phyloP scores from a whole-genome alignment of 2,797 vertebrate species.

The Rachycentron canadum region DNA sequence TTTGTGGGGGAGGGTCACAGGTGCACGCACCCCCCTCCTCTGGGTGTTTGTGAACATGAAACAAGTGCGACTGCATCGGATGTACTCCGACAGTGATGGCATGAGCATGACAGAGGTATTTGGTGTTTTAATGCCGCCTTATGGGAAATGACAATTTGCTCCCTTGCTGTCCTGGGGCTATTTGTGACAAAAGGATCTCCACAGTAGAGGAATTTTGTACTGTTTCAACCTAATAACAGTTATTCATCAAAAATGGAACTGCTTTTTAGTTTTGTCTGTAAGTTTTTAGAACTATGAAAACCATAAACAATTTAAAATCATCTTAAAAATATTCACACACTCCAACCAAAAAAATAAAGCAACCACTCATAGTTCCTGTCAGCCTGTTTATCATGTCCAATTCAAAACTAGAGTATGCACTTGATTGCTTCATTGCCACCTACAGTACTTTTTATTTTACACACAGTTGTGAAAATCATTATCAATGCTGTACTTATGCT shows the following conservation, averaged over 20 bases:
- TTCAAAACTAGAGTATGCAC: conserved; percentile 53
- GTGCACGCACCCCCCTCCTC: conserved; percentile 60
- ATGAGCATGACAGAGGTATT: conserved; percentile 56
- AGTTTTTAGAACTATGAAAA: conserved; percentile 28
- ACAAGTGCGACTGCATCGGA: conserved; percentile 54
- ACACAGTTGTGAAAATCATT: conserved; percentile 56
- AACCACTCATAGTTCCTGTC: conserved; percentile 17
- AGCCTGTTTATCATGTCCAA: conserved; percentile 63
- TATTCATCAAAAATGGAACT: conserved; percentile 20
- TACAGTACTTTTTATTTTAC: conserved; percentile 60
- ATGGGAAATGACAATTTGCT: background rate
- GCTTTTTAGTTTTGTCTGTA: background rate
- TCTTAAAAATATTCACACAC: conserved; percentile 47
- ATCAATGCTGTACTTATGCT: conserved; percentile 58
- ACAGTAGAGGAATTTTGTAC: background rate
- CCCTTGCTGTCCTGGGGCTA: background rate
- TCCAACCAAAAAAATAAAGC: background rate
- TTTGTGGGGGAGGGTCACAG: conserved; percentile 75
- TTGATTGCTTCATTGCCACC: conserved; percentile 62
- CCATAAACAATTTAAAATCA: conserved; percentile 41
- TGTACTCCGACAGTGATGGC: conserved; percentile 61
- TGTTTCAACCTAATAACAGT: conserved; percentile 9
- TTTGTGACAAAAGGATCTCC: conserved; percentile 8
- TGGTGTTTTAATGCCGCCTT: conserved; percentile 22
- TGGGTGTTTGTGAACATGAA: conserved; percentile 68